These are phyloP conservation scores for Aradophagus sp. DNA, from an alignment of 1,140 invertebrate genomes.

Conservation along the genomic window DNA sequence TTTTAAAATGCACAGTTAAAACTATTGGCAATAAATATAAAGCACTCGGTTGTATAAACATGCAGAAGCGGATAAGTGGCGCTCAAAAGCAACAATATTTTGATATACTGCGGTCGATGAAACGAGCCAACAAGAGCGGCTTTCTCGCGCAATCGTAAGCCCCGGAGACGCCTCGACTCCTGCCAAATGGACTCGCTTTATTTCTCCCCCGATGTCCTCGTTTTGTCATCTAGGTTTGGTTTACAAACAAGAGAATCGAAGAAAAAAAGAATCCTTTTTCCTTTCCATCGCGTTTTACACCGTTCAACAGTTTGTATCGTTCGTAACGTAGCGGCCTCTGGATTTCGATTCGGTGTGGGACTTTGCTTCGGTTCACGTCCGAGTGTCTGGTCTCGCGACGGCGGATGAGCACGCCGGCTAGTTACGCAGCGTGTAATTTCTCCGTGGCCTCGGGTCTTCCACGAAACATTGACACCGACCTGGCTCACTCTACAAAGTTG, in stretches of 20 bases:
- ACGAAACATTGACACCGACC: slow-evolving; percentile 48
- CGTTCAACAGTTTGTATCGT: too few species aligned
- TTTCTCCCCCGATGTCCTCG: too few species aligned
- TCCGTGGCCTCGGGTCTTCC: slow-evolving; percentile 39
- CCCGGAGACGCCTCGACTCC: too few species aligned
- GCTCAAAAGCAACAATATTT: slow-evolving; percentile 42
- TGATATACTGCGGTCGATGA: slow-evolving; percentile 30
- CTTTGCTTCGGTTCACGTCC: slow-evolving; percentile 7
- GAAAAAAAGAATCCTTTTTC: too few species aligned
- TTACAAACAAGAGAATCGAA: too few species aligned
- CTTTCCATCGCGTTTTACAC: too few species aligned
- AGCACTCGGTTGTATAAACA: slow-evolving; percentile 7
- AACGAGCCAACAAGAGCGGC: slow-evolving; percentile 4
- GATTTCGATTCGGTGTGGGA: slow-evolving; percentile 45
- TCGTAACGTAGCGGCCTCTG: too few species aligned
- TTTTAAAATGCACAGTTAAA: slow-evolving; percentile 40
- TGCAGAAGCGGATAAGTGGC: slow-evolving; percentile 14
- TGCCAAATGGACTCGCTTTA: too few species aligned
- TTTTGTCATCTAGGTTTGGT: too few species aligned
- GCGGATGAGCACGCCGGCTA: slow-evolving; percentile 31
- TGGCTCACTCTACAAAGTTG: slow-evolving; percentile 24
- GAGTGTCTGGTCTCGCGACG: slow-evolving; percentile 3
- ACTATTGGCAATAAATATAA: slow-evolving; percentile 40
- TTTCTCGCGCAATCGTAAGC: slow-evolving; percentile 7
- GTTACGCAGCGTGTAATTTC: slow-evolving; percentile 33